A percentile compares a stretch with the other conserved stretches of the same genome.
Evolutionary conservation across 1,140 invertebrate genomes (phyloP).

Genomic region (Aphidius ervi): DNA sequence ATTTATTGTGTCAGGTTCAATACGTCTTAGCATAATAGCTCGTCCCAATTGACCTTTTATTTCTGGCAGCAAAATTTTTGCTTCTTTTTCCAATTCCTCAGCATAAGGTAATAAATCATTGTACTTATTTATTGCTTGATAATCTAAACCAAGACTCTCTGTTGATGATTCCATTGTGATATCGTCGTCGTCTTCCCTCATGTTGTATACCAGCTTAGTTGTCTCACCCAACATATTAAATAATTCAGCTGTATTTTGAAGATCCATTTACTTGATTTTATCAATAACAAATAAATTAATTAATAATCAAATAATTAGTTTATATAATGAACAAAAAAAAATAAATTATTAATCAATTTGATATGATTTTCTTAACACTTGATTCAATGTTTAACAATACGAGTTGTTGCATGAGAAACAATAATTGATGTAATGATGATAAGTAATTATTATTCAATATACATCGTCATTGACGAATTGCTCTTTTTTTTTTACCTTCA

Average conservation of each 20-base stretch:
- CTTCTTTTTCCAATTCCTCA: constrained; percentile 62
- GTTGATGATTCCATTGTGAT: constrained; percentile 27
- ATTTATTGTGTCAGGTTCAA: constrained; percentile 62
- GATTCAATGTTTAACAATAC: no score
- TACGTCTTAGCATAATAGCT: constrained; percentile 63
- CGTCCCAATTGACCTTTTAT: constrained; percentile 68
- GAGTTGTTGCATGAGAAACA: no score
- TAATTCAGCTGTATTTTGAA: no score
- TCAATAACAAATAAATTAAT: no score
- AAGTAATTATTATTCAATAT: not conserved
- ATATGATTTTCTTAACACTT: no score
- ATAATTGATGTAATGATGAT: not conserved
- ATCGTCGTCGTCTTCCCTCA: constrained; percentile 24
- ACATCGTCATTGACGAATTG: constrained; percentile 10
- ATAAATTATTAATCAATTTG: no score
- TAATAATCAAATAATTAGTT: not conserved
- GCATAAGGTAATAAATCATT: constrained; percentile 68
- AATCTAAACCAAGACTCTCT: constrained; percentile 36
- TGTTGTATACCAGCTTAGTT: no score
- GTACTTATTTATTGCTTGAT: constrained; percentile 62
- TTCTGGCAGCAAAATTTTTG: constrained; percentile 55
- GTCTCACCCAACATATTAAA: no score
- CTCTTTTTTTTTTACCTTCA: constrained; percentile 20
- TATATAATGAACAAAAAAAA: no score
- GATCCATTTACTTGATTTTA: no score